Percentiles rank a stretch among this genome's conserved stretches.
Conservation (phyloP, 2,888 invertebrate species). For the Eucriotettix oculatus region DNA sequence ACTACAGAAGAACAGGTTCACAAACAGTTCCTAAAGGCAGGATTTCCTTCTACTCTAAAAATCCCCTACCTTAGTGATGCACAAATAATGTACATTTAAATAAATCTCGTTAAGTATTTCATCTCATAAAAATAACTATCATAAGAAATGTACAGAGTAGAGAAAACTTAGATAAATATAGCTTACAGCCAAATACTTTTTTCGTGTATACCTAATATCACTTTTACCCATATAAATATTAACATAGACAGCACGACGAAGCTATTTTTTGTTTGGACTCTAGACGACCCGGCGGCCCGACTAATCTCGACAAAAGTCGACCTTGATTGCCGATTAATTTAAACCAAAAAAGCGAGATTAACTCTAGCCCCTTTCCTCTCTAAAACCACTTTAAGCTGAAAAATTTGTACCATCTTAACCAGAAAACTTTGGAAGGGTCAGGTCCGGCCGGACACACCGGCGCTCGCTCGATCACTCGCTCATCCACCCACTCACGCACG, state of each 20-base stretch:
- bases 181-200: conserved; percentile 8
- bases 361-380: not conserved
- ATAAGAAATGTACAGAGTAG: conserved; percentile 10
- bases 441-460: too few species aligned
- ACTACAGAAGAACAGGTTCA: conserved; percentile 1
- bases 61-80: not conserved
- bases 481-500: conserved; percentile 1
- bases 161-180: conserved; percentile 11
- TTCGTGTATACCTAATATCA: conserved; percentile 9
- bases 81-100: conserved; percentile 5
- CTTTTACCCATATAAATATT: conserved; percentile 9
- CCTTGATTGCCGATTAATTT: not conserved
- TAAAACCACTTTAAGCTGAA: conserved; percentile 4
- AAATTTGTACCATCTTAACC: conserved; percentile 9
- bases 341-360: not conserved
- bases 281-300: not conserved
- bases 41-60: not conserved
- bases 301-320: not conserved
- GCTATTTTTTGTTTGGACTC: conserved; percentile 1
- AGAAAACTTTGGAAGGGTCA: too few species aligned
- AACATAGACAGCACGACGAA: conserved; percentile 5
- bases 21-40: conserved; percentile 4
- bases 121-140: conserved; percentile 10
- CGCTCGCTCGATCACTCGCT: not conserved
- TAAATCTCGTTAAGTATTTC: conserved; percentile 1